Base-by-base conservation (phyloP, 2,888 invertebrate species). In the Aphodius sticticus region DNA sequence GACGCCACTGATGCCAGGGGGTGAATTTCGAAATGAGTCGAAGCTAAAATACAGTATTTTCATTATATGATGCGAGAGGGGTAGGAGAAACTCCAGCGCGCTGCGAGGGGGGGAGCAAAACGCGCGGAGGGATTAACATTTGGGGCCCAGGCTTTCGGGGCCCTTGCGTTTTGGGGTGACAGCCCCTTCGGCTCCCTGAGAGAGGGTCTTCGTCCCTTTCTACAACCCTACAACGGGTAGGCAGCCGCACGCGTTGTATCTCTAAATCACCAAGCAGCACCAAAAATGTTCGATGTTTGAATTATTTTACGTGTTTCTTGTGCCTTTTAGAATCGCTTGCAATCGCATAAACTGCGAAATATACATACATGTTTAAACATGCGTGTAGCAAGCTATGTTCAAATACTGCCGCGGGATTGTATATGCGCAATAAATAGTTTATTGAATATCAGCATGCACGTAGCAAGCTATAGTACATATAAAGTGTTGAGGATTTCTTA, bases 11-110 rank as follows among this genome's bases (percentile, higher is more conserved):
- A 79, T 71, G 76, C 74, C 77, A 72, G 77, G 78, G 81, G 78
- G 77, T 78, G 78, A 78, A 78, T 78, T 79, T 78, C 80, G 76
- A 79, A 80, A 82, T 82, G 82, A 82, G 79, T 82, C 82, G 81
- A 82, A 82, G 77, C 80, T 82, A 82, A 82, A 82, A 81, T 81
- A 82, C 82, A 81, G 78, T 82, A 80, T 81, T 82, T 80, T 80
- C 81, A 79, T 81, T 81, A 81, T 77, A 79, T 70, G 74, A 35
- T 36, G 74, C 74, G 74, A 36, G 74, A 36, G 35, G 71, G 35
- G 80, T 77, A 74, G 80, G 71, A 79, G 79, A 76, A 74, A 78
- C 74, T 77, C 53, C 53, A 12, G 6, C 26, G 36, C 36, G 74
- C 74, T n/a, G 74, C 74, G 74, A 26, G 74, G 7, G 36, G 74